phyloP scores from a whole-genome alignment of 2,888 invertebrate species.

The Muscina levida region DNA sequence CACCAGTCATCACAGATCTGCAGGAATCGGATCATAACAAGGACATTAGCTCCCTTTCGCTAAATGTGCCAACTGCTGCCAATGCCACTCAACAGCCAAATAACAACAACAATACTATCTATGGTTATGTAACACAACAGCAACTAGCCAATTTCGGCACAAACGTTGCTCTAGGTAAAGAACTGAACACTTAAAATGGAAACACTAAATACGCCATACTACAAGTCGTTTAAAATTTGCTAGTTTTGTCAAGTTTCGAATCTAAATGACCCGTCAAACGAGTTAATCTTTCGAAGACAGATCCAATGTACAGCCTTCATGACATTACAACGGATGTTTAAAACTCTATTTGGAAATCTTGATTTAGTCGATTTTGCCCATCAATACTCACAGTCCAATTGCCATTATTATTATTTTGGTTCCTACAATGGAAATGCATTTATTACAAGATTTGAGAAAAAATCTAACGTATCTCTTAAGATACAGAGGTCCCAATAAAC shows the following conservation, averaged over 20 bases:
- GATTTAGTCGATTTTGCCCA: too few relatives aligned
- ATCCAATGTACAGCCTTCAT: too few relatives aligned
- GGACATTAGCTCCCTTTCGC: background rate
- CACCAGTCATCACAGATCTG: slow-evolving; percentile 47
- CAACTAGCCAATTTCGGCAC: slow-evolving; percentile 74
- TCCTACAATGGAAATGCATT: background rate
- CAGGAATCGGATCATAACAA: slow-evolving; percentile 36
- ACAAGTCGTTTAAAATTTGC: too few relatives aligned
- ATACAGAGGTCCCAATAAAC: background rate
- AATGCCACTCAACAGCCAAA: slow-evolving; percentile 40
- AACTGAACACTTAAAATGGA: slow-evolving; percentile 47
- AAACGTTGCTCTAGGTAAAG: slow-evolving; percentile 66
- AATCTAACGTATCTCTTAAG: background rate
- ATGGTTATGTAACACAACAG: slow-evolving; percentile 75
- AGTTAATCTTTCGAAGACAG: too few relatives aligned
- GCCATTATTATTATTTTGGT: slow-evolving; percentile 22
- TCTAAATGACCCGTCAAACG: too few relatives aligned
- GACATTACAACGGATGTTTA: too few relatives aligned
- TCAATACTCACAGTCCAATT: slow-evolving; percentile 16
- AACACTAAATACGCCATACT: background rate
- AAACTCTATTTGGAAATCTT: too few relatives aligned
- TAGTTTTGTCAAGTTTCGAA: too few relatives aligned
- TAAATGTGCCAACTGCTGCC: slow-evolving; percentile 54
- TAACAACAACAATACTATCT: slow-evolving; percentile 66
- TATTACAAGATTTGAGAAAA: background rate